Evolutionary conservation across 2,888 invertebrate species (phyloP).

Genomic region (Drosophila multiciliata): DNA sequence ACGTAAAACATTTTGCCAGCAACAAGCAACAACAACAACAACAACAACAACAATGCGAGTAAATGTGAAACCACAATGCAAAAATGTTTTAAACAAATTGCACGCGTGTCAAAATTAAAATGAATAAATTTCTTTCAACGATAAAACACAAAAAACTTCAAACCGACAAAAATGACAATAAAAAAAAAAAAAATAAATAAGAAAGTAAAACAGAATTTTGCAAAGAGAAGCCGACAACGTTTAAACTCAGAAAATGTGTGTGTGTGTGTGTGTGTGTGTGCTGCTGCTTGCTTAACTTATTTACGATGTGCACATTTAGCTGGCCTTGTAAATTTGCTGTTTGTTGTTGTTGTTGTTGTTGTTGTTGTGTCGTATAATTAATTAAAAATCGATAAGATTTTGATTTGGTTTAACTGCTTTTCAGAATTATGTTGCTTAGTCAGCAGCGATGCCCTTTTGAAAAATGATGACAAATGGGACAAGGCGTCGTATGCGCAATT

Average conservation of each 20-base stretch:
- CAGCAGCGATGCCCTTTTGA: constrained; percentile 52
- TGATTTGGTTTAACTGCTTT: constrained; percentile 74
- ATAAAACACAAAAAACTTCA: constrained; percentile 8
- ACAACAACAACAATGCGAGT: constrained; percentile 49
- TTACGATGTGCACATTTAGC: constrained; percentile 58
- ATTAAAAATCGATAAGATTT: constrained; percentile 79
- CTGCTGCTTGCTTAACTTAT: constrained; percentile 45
- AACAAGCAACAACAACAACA: constrained; percentile 23
- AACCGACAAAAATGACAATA: constrained; percentile 10
- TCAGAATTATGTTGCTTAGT: constrained; percentile 71
- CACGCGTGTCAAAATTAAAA: constrained; percentile 73
- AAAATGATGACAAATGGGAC: constrained; percentile 54
- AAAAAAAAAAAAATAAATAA: constrained; percentile 11
- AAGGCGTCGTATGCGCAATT: constrained; percentile 52
- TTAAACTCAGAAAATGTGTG: constrained; percentile 39
- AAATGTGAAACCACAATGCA: constrained; percentile 54
- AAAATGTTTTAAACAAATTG: constrained; percentile 71
- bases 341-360: constrained; percentile 31
- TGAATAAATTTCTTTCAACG: constrained; percentile 69
- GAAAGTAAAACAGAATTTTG: constrained; percentile 22
- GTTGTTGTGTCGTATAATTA: constrained; percentile 60
- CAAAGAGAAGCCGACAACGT: constrained; percentile 51
- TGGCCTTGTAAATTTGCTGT: constrained; percentile 47
- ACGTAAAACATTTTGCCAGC: constrained; percentile 69
- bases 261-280: background rate